phyloP scores from a whole-genome alignment of 35 echinoderm and acorn worm species.

The Acanthaster planci region DNA sequence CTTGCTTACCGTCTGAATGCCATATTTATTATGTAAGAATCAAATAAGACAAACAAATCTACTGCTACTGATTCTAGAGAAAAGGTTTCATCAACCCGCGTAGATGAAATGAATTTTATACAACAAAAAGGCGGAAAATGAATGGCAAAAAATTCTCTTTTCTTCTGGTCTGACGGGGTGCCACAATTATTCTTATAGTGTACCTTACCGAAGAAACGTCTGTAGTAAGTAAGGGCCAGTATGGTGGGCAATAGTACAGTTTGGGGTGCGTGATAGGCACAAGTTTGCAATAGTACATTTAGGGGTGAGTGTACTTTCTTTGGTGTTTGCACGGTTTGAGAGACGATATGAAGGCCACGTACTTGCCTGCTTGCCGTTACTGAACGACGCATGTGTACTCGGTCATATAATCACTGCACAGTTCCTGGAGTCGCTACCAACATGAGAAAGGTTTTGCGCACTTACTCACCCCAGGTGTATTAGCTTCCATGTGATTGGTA shows the following conservation, averaged over 20 bases:
- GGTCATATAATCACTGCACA: neutral
- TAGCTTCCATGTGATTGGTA: neutral
- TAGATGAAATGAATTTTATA: no score
- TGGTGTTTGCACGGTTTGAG: slow-evolving; percentile 28
- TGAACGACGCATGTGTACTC: neutral
- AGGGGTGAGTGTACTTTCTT: slow-evolving; percentile 26
- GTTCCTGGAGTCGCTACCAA: neutral
- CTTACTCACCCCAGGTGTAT: slow-evolving; percentile 12
- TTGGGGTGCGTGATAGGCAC: neutral
- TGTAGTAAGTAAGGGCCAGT: slow-evolving; percentile 1
- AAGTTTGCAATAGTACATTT: slow-evolving; percentile 7
- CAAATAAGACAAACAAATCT: no score
- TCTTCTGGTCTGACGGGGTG: slow-evolving; percentile 19
- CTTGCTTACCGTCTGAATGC: neutral
- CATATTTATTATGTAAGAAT: no score
- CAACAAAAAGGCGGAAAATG: neutral
- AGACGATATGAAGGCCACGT: slow-evolving; percentile 23
- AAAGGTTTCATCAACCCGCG: no score
- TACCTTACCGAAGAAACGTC: neutral
- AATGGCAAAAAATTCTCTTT: neutral
- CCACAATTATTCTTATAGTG: neutral
- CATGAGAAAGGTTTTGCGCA: slow-evolving; percentile 17
- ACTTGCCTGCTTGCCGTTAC: slow-evolving; percentile 4
- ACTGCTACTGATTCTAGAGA: no score
- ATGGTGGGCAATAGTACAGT: slow-evolving; percentile 22